A percentile compares a stretch with the other conserved stretches of the same genome.
phyloP scores from a whole-genome alignment of 2,113 vertebrate species.

The Malurus alboscapulatus region DNA sequence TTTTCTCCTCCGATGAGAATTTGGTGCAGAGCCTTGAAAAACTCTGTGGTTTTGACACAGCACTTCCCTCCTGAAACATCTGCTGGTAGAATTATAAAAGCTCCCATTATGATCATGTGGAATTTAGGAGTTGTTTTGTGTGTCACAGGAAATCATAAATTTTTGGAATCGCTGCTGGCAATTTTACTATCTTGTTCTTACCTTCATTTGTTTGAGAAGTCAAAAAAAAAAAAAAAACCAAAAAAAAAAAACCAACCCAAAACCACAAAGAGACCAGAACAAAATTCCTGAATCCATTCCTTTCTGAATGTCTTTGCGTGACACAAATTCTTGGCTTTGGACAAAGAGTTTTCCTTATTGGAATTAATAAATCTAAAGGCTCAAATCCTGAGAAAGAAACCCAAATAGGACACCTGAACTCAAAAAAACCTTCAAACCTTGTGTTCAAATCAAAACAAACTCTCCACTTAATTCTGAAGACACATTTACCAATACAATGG shows the following conservation, averaged over 20 bases:
- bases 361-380: not conserved
- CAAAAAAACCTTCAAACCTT: not conserved
- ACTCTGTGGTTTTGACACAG: not conserved
- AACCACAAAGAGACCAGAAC: fast-evolving
- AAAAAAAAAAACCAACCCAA: too few relatives aligned
- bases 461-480: not conserved
- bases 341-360: not conserved
- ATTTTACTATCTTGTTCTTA: not conserved
- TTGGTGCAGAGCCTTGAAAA: not conserved
- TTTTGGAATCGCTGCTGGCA: not conserved
- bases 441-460: not conserved
- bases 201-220: not conserved
- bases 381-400: not conserved
- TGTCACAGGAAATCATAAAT: not conserved
- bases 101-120: not conserved
- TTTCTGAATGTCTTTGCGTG: not conserved
- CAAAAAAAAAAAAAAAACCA: not conserved
- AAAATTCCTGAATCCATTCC: not conserved
- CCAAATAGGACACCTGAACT: not conserved
- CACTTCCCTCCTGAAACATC: not conserved
- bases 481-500: not conserved
- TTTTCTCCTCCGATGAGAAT: not conserved
- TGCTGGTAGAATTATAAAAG: not conserved
- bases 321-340: not conserved
- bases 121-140: not conserved